Evolutionary conservation across 2,113 vertebrate genomes (phyloP).

Genomic region (Rallus limicola): DNA sequence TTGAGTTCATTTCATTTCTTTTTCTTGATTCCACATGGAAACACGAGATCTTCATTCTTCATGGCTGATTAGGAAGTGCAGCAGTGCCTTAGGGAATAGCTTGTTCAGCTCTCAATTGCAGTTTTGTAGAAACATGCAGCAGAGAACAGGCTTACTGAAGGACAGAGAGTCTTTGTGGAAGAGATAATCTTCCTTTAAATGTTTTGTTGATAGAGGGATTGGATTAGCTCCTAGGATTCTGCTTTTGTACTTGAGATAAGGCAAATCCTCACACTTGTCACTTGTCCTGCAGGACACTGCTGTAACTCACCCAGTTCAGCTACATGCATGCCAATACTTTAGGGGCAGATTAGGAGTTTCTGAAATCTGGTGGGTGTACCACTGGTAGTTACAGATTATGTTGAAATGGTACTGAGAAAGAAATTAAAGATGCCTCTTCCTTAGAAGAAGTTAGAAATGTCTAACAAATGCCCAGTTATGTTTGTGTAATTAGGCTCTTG

Average conservation of each 20-base stretch:
- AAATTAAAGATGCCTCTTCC: not conserved
- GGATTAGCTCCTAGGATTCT: conserved; percentile 28
- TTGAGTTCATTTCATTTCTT: not conserved
- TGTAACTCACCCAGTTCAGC: not conserved
- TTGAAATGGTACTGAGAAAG: not conserved
- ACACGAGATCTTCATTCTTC: rapidly evolving
- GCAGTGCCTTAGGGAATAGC: not conserved
- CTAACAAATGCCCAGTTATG: not conserved
- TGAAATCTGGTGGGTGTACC: rapidly evolving
- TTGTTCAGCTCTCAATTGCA: not conserved
- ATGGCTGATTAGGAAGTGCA: not conserved
- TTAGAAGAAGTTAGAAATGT: not conserved
- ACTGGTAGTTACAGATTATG: not conserved
- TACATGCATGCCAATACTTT: not conserved
- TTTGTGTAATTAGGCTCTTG: not conserved
- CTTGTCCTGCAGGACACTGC: not conserved
- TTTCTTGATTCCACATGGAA: not conserved
- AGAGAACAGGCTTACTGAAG: not conserved
- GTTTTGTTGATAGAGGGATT: not conserved
- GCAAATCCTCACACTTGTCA: not conserved
- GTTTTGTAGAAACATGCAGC: not conserved
- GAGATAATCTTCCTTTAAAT: conserved; percentile 45
- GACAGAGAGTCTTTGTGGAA: not conserved
- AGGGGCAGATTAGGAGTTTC: not conserved
- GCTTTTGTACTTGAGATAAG: not conserved